A percentile compares a stretch with the other conserved stretches of the same genome.
These are phyloP conservation scores for Gambusia affinis DNA, from an alignment of 2,113 vertebrate species.

Conservation along the genomic window DNA sequence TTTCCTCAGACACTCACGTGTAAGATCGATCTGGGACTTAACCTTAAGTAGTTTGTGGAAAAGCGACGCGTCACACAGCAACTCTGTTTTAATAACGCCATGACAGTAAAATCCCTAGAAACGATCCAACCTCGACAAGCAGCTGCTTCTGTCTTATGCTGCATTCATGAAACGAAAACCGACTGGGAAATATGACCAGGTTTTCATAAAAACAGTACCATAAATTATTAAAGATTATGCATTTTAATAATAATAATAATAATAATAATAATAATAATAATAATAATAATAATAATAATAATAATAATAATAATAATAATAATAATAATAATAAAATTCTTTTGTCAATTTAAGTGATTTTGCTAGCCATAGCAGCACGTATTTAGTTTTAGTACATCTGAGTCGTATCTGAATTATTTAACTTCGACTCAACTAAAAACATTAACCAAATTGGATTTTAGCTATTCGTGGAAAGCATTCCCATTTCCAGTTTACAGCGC, in stretches of 20 bases:
- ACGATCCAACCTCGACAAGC: slow-evolving; percentile 32
- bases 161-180: background rate
- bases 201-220: background rate
- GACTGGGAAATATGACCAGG: background rate
- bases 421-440: too few relatives aligned
- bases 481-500: too few relatives aligned
- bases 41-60: slow-evolving; percentile 51
- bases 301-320: too few relatives aligned
- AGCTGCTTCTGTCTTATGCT: slow-evolving; percentile 50
- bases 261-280: background rate
- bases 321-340: too few relatives aligned
- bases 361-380: too few relatives aligned
- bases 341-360: too few relatives aligned
- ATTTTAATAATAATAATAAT: background rate
- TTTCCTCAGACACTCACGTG: slow-evolving; percentile 63
- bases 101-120: slow-evolving; percentile 46
- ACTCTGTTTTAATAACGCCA: slow-evolving; percentile 78
- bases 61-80: slow-evolving; percentile 56
- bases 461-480: too few relatives aligned
- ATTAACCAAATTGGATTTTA: too few relatives aligned
- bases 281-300: too few relatives aligned
- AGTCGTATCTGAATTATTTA: too few relatives aligned
- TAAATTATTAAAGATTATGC: background rate
- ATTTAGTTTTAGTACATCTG: background rate
- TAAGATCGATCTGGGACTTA: slow-evolving; percentile 38